Evolutionary conservation across 2,888 invertebrate genomes (phyloP).

Genomic region (Thereva nobilitata): DNA sequence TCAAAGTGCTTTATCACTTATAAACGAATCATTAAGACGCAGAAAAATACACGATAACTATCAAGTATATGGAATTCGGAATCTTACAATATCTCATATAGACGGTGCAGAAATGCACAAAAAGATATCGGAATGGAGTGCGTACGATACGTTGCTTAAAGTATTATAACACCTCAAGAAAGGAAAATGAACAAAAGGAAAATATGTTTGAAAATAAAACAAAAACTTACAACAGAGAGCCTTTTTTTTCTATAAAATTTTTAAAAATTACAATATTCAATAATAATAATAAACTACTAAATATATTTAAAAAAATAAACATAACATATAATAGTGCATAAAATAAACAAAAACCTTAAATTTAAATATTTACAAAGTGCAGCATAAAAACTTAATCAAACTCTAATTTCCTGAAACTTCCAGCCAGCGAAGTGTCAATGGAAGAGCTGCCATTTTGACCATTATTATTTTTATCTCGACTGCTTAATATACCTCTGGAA

Average conservation of each 20-base stretch:
- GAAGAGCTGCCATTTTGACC: background rate
- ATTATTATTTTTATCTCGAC: slow-evolving; percentile 51
- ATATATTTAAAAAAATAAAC: too few species aligned
- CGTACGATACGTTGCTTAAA: slow-evolving; percentile 45
- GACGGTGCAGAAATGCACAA: slow-evolving; percentile 46
- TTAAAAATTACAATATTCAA: too few species aligned
- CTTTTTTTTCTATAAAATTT: too few species aligned
- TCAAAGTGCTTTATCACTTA: slow-evolving; percentile 46
- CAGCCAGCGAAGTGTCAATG: slow-evolving; percentile 57
- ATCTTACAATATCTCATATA: slow-evolving; percentile 42
- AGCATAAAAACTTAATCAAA: slow-evolving; percentile 61
- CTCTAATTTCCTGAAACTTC: slow-evolving; percentile 72
- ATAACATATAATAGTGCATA: too few species aligned
- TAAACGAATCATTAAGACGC: slow-evolving; percentile 49
- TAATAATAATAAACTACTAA: too few species aligned
- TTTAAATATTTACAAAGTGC: too few species aligned
- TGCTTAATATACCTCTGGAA: slow-evolving; percentile 63
- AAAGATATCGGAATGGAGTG: slow-evolving; percentile 46
- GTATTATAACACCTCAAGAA: slow-evolving; percentile 37
- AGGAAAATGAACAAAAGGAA: background rate
- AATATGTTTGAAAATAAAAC: background rate
- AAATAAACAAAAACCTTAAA: too few species aligned
- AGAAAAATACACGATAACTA: slow-evolving; percentile 45
- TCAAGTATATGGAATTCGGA: slow-evolving; percentile 44
- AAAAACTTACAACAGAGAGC: too few species aligned